Percentiles rank a stretch among this genome's conserved stretches.
Evolutionary conservation across 2,113 vertebrate species (phyloP).

Genomic region (Craseonycteris thonglongyai): DNA sequence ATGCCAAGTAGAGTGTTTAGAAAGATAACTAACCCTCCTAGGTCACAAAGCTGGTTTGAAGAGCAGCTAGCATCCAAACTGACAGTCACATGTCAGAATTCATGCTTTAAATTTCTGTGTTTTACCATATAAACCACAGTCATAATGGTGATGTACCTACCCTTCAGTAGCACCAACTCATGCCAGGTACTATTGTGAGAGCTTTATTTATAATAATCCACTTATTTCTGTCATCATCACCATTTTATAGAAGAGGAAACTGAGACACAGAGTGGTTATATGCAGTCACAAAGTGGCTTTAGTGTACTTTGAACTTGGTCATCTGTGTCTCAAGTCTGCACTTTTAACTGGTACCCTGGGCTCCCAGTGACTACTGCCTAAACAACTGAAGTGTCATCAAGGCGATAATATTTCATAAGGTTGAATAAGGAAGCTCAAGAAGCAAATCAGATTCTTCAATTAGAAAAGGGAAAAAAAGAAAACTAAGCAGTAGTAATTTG

Average conservation of each 20-base stretch:
- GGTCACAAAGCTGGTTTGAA: neutral
- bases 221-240: neutral
- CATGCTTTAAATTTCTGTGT: neutral
- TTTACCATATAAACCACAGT: neutral
- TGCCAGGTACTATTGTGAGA: neutral
- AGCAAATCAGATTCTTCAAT: slow-evolving; percentile 56
- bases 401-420: slow-evolving; percentile 37
- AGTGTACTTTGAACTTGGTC: neutral
- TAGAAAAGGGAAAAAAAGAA: slow-evolving; percentile 13
- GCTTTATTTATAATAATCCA: neutral
- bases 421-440: slow-evolving; percentile 14
- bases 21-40: neutral
- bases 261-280: neutral
- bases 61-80: neutral
- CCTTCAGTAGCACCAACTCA: neutral
- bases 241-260: neutral
- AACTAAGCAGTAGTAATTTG: neutral
- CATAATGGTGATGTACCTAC: neutral
- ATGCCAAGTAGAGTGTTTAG: neutral
- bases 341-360: neutral
- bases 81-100: neutral
- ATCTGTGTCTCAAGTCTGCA: neutral
- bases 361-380: neutral
- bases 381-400: neutral
- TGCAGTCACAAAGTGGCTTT: neutral